Base-by-base conservation (phyloP, 1,140 invertebrate genomes). In the Penaeus chinensis region DNA sequence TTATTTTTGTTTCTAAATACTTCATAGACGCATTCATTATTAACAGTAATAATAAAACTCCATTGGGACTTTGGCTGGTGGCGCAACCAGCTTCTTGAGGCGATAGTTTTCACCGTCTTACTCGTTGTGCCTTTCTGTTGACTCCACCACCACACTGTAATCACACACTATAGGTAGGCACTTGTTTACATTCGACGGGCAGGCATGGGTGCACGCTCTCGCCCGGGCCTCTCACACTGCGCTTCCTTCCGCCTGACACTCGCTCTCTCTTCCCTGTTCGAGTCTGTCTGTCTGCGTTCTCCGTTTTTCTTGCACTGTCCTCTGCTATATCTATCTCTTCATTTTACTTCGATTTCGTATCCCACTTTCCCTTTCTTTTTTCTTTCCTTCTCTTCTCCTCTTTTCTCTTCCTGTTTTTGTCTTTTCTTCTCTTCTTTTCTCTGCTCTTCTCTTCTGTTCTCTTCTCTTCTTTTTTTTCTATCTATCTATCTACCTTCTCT, bases 101-200 rank as follows among this genome's bases (percentile, higher is more conserved):
- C 32, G 79, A 63, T 76, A 79, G 79, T 76, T 47, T 82, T 87
- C 69, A 54, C 79, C 85, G 69, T 82, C 85, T 87, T 87, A 77
- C 79, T 87, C 74, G 79, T 82, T 87, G 85, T 87, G 85, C 85
- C 85, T 87, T 87, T 87, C 85, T 81, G 85, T 87, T 87, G 79
- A 82, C 85, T 87, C 85, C 85, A 87, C 85, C 66, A 87, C 85
- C 74, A 66, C 82, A 66, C 62, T 87, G 66, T 62, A 54, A 54
- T 54, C 54, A 82, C 85, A 87, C 85, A 61, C 84, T 69, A 54
- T 87, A 81, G 85, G 66, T 87, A 82, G 79, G 79, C 85, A 82
- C 78, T 81, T 86, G 62, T 87, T 87, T 37, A 87, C 85, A 87
- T 81, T 13, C 82, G 24, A 76, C 79, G 65, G 85, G 78, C 85